Percentiles rank a stretch among this genome's conserved stretches.
phyloP scores from a whole-genome alignment of 1,140 invertebrate genomes.

The Elymnias hypermnestra region DNA sequence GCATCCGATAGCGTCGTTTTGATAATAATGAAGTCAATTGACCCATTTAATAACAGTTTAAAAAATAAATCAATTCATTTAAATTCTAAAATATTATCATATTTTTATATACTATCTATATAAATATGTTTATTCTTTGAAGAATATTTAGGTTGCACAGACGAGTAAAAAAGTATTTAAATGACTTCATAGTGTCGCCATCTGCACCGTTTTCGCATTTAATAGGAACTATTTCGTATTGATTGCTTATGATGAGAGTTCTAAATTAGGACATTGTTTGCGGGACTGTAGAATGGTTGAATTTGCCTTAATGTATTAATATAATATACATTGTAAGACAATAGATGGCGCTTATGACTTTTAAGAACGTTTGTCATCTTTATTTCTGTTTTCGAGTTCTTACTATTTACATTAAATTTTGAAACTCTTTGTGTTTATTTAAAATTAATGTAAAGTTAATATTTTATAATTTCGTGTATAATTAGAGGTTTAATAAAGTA shows the following conservation, averaged over 20 bases:
- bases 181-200: conserved; percentile 36
- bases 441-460: too few species aligned
- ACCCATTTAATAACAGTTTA: neutral
- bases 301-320: conserved; percentile 37
- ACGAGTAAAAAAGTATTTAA: conserved; percentile 3
- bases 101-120: too few species aligned
- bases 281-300: conserved; percentile 29
- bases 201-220: conserved; percentile 27
- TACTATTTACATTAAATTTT: too few species aligned
- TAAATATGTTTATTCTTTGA: neutral
- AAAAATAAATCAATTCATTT: neutral
- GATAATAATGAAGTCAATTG: neutral
- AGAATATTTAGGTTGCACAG: conserved; percentile 3
- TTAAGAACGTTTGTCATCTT: neutral
- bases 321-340: conserved; percentile 36
- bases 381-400: too few species aligned
- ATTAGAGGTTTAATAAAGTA: too few species aligned
- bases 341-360: conserved; percentile 50
- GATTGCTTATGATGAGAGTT: conserved; percentile 28
- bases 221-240: conserved; percentile 30
- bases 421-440: too few species aligned
- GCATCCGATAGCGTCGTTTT: conserved; percentile 13
- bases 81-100: conserved; percentile 2
- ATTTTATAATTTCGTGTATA: too few species aligned
- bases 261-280: conserved; percentile 24